Conservation (phyloP, 2,888 invertebrate genomes). For the Drosophila phalerata region DNA sequence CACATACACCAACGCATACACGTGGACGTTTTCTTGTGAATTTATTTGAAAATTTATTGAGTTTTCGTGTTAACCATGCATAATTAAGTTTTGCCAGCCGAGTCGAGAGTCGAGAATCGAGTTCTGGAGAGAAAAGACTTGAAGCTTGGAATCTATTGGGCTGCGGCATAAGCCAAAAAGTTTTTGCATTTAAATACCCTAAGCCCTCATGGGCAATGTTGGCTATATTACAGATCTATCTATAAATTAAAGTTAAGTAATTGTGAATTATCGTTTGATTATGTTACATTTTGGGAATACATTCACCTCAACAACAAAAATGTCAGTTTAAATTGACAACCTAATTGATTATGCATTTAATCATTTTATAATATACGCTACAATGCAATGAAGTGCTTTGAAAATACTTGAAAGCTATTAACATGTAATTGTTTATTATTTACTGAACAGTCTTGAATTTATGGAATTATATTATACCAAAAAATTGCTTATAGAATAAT, state of each 20-base stretch:
- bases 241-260: constrained; percentile 20
- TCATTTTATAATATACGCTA: neutral
- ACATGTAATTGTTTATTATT: too few species aligned
- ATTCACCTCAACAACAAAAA: neutral
- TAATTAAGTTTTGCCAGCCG: constrained; percentile 81
- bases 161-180: constrained; percentile 51
- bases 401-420: too few species aligned
- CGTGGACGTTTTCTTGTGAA: constrained; percentile 59
- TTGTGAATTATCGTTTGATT: constrained; percentile 28
- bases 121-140: neutral
- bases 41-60: constrained; percentile 83
- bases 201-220: neutral
- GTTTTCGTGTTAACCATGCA: constrained; percentile 85
- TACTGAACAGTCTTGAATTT: too few species aligned
- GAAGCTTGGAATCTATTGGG: constrained; percentile 46
- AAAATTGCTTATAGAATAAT: too few species aligned
- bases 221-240: constrained; percentile 9
- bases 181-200: constrained; percentile 46
- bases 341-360: neutral
- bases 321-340: constrained; percentile 1
- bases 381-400: too few species aligned
- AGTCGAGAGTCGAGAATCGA: constrained; percentile 33
- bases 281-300: constrained; percentile 1
- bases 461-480: too few species aligned
- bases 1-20: constrained; percentile 11